Evolutionary conservation across 2,888 invertebrate species (phyloP), one percentile per base, ranked within the genome.

Genomic region (Anarsia innoxiella): DNA sequence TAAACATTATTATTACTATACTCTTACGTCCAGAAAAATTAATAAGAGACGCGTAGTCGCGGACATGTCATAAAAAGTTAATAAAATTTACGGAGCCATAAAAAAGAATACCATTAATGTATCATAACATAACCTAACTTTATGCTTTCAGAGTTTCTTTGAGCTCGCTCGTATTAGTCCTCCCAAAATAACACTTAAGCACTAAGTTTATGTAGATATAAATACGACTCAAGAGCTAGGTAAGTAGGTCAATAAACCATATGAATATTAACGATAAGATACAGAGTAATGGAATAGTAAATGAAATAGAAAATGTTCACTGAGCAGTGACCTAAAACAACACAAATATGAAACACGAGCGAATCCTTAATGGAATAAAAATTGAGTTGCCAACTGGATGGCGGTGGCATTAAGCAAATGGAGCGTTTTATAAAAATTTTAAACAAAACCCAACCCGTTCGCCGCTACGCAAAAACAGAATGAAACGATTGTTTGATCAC

Each of bases 401-500:
- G 26, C 51, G 50, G n/a, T n/a, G n/a, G 53, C 53, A 63, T 62
- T 66, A 60, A 59, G 56, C 56, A 63, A 68, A 66, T 66, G 56
- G 56, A 56, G 45, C 55, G 49, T 50, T 62, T 54, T 53, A 56
- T 49, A 46, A 30, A 45, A 45, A 46, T 37, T 44, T 49, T 48
- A 51, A 61, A 53, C 46, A 48, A 53, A 61, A 55, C 46, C 56
- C 55, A 61, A 59, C 56, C 57, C 59, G 50, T 48, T 55, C 56
- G 46, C 45, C 37, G 49, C 48, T 42, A 45, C 46, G 55, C 54
- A 58, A 63, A 66, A 68, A 64, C 62, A 53, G 56, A 64, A 68
- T 58, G 64, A 56, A 70, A 65, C 64, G 66, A 67, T 71, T 77
- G 72, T 78, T 78, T 78, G 74, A 74, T 75, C 63, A 60, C 72